Conservation (phyloP, 2,888 invertebrate species). For the Sussaba pulchella region DNA sequence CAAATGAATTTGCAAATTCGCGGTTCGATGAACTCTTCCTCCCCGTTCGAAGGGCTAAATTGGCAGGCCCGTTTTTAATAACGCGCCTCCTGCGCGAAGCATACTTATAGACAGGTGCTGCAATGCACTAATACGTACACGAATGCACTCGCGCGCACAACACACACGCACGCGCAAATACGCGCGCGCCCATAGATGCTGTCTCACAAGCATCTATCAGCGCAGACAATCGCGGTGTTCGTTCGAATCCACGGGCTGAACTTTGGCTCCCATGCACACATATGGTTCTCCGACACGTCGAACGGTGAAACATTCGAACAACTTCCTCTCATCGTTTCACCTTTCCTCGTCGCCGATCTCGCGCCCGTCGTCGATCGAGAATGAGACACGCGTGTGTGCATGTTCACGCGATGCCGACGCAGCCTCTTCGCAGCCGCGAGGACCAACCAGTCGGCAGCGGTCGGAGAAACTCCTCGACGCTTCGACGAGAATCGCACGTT, state of each 20-base stretch:
- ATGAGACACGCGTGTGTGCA: slow-evolving; percentile 41
- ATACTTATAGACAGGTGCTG: slow-evolving; percentile 32
- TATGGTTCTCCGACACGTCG: slow-evolving; percentile 40
- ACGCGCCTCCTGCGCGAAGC: slow-evolving; percentile 63
- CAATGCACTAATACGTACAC: neutral
- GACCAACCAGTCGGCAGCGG: slow-evolving; percentile 12
- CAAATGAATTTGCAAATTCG: slow-evolving; percentile 66
- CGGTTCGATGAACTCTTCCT: slow-evolving; percentile 65
- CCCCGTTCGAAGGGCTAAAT: slow-evolving; percentile 62
- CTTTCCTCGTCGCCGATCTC: slow-evolving; percentile 49
- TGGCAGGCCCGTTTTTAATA: slow-evolving; percentile 68
- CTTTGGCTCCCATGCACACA: slow-evolving; percentile 29
- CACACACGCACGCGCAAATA: slow-evolving; percentile 8
- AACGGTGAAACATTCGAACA: slow-evolving; percentile 63
- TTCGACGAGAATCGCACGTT: slow-evolving; percentile 28
- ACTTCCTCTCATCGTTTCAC: slow-evolving; percentile 54
- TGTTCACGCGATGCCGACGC: slow-evolving; percentile 66
- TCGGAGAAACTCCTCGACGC: no score
- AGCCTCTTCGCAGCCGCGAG: slow-evolving; percentile 34
- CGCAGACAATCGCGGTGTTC: slow-evolving; percentile 39
- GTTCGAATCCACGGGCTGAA: slow-evolving; percentile 33
- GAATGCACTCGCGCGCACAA: slow-evolving; percentile 2
- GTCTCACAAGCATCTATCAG: no score
- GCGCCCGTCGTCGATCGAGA: slow-evolving; percentile 51
- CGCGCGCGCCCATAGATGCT: no score